Evolutionary conservation across 2,113 vertebrate genomes (phyloP).

Genomic region (Dromas ardeola): DNA sequence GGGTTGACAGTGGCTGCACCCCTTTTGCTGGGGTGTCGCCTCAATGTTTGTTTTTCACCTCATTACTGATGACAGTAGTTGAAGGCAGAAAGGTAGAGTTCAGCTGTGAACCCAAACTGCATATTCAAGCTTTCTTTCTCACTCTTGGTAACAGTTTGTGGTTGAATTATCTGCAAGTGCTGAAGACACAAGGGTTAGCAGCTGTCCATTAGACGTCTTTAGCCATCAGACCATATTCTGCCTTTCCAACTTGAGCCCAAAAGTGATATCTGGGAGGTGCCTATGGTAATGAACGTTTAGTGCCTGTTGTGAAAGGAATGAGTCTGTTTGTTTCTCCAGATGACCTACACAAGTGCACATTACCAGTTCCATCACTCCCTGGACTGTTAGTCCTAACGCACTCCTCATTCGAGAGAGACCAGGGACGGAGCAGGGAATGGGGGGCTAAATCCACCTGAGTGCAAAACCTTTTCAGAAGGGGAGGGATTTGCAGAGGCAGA

Average conservation of each 20-base stretch:
- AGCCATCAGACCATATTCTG: not conserved
- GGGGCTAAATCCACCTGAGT: not conserved
- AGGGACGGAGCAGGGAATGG: not conserved
- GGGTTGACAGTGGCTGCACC: not conserved
- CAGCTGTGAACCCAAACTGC: not conserved
- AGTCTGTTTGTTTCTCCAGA: not conserved
- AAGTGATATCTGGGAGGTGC: not conserved
- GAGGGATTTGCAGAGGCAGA: not conserved
- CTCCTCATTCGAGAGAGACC: fast-evolving
- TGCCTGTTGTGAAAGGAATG: not conserved
- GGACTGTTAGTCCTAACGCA: not conserved
- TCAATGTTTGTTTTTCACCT: not conserved
- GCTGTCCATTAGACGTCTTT: not conserved
- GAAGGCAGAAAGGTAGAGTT: not conserved
- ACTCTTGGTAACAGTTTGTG: not conserved
- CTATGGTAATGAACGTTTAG: not conserved
- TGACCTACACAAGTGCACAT: not conserved
- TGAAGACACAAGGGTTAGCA: not conserved
- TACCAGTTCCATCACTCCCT: not conserved
- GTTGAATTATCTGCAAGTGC: not conserved
- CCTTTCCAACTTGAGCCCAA: not conserved
- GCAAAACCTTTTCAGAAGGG: not conserved
- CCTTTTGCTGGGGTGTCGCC: not conserved
- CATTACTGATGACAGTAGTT: not conserved
- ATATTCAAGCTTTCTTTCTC: not conserved